Evolutionary conservation across 2,888 invertebrate genomes (phyloP).

Genomic region (Orthosia gracilis): DNA sequence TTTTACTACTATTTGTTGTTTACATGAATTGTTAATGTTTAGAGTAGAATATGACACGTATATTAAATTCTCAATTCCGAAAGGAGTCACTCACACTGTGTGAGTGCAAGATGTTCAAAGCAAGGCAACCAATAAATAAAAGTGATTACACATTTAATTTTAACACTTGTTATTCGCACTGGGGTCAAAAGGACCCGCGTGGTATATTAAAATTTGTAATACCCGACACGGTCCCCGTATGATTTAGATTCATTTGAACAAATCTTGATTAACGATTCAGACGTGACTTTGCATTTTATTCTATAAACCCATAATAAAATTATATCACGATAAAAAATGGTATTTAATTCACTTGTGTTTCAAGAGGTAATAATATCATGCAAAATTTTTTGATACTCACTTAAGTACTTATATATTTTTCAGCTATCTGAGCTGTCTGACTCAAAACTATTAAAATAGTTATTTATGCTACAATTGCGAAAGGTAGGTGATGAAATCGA

Average conservation of each 20-base stretch:
- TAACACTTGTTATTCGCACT: slow-evolving; percentile 53
- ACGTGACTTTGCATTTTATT: slow-evolving; percentile 82
- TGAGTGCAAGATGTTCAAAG: not conserved
- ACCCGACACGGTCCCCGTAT: slow-evolving; percentile 87
- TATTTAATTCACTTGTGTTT: slow-evolving; percentile 44
- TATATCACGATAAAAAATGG: slow-evolving; percentile 44
- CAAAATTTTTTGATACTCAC: not conserved
- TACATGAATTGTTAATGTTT: too few relatives aligned
- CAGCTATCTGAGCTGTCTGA: not conserved
- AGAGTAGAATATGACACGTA: too few relatives aligned
- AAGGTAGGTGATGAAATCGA: too few relatives aligned
- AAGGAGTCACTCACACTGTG: not conserved
- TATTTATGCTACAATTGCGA: too few relatives aligned
- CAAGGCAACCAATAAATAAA: slow-evolving; percentile 9
- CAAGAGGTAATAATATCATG: not conserved
- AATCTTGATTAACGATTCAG: slow-evolving; percentile 84
- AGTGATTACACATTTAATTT: slow-evolving; percentile 34
- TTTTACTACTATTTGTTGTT: too few relatives aligned
- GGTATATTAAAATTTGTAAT: slow-evolving; percentile 78
- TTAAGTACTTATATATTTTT: not conserved
- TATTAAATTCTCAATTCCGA: too few relatives aligned
- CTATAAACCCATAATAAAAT: slow-evolving; percentile 30
- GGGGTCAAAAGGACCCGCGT: slow-evolving; percentile 63
- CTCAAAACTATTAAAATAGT: fast-evolving
- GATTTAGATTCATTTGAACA: slow-evolving; percentile 80